A percentile compares a stretch with the other conserved stretches of the same genome.
These are phyloP conservation scores for Yponomeuta malinellus DNA, from an alignment of 2,888 invertebrate species.

Conservation along the genomic window DNA sequence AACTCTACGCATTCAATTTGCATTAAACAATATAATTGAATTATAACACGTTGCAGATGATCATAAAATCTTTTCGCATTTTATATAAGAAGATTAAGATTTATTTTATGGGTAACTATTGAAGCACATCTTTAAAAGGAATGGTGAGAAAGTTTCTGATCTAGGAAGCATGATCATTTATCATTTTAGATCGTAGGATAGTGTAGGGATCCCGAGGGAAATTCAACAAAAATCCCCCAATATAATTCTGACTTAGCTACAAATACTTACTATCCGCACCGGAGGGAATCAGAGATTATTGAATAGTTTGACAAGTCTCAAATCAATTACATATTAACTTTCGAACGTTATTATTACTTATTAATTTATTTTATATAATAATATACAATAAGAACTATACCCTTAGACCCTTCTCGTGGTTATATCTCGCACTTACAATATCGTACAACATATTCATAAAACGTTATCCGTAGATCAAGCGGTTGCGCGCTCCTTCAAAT, in stretches of 20 bases:
- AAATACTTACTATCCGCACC: neutral
- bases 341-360: too few species aligned
- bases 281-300: neutral
- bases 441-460: neutral
- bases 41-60: too few species aligned
- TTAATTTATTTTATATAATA: too few species aligned
- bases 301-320: too few species aligned
- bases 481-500: constrained; percentile 18
- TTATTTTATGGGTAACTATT: neutral
- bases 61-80: neutral
- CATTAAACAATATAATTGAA: too few species aligned
- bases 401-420: too few species aligned
- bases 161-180: neutral
- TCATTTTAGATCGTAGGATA: constrained; percentile 11
- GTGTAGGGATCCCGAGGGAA: constrained; percentile 9
- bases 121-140: neutral
- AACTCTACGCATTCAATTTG: too few species aligned
- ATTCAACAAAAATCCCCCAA: constrained; percentile 8
- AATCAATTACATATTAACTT: too few species aligned
- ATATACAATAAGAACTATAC: too few species aligned
- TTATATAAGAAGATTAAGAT: neutral
- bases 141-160: neutral
- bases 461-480: neutral
- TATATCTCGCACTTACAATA: too few species aligned
- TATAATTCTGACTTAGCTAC: neutral